These are phyloP conservation scores for Rutilus rutilus DNA, from an alignment of 2,113 vertebrate genomes.

Conservation along the genomic window DNA sequence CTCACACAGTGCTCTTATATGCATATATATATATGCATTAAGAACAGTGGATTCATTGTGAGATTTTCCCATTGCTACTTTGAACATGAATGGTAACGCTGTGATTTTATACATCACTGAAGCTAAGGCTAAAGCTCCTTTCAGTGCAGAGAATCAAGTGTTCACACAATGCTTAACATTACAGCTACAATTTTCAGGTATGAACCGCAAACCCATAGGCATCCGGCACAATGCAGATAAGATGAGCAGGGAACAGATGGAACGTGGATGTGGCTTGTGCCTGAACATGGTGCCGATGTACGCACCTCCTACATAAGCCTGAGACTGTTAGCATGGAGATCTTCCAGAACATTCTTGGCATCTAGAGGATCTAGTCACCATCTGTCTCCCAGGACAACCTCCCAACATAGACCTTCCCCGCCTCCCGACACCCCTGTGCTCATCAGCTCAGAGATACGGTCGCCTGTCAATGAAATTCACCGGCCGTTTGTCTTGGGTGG, in stretches of 20 bases:
- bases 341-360: constrained; percentile 64
- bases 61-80: not conserved
- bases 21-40: not conserved
- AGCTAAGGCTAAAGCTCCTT: not conserved
- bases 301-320: constrained; percentile 65
- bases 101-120: not conserved
- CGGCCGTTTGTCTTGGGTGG: constrained; percentile 18
- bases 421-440: constrained; percentile 39
- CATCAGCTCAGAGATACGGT: constrained; percentile 34
- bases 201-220: constrained; percentile 9
- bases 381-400: constrained; percentile 66
- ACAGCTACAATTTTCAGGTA: constrained; percentile 24
- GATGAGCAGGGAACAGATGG: constrained; percentile 60
- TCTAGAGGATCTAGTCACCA: constrained; percentile 60
- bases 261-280: constrained; percentile 60
- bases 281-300: constrained; percentile 64
- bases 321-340: constrained; percentile 61
- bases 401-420: constrained; percentile 54
- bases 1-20: not conserved
- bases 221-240: constrained; percentile 30
- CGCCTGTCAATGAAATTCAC: constrained; percentile 43
- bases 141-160: not conserved
- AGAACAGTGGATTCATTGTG: not conserved
- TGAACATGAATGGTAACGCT: not conserved
- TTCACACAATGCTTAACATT: not conserved